Base-by-base conservation (phyloP, 2,113 vertebrate genomes). In the Acanthisitta chloris region DNA sequence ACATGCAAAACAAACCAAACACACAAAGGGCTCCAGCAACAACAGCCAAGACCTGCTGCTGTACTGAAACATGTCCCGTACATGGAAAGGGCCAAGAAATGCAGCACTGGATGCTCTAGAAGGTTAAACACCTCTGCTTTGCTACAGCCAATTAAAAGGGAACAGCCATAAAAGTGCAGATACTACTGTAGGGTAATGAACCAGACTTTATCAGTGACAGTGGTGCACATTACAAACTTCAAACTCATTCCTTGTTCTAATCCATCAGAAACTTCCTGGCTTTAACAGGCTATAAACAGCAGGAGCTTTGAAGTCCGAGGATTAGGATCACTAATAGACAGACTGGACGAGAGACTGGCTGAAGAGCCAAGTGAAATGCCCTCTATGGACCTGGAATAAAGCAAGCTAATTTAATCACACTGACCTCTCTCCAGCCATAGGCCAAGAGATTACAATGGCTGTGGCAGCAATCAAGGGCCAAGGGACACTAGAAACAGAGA, bases 261-360 rank as follows among this genome's bases (percentile, higher is more conserved):
- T 97, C 98, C 98, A 98, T 98, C 98, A 98, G 98, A 98, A 99
- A 98, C 98, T 98, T 98, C 98, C 98, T 98, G 98, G 94, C 97
- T 97, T 98, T 98, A 98, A 98, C 98, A 97, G 98, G 98, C 98
- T 98, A 98, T 98, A 99, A 99, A 99, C 98, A 98, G 98, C 94
- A 98, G 94, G 95, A 88, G 97, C 98, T 98, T 98, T 98, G 97
- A 98, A 98, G 98, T 98, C 91, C 52, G 18, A 86, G 97, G 98
- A 98, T 98, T 98, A 98, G 97, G 95, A 95, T 97, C 97, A 90
- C 83, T 97, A 97, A 97, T 93, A 98, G 97, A 97, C 92, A 90
- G 96, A 89, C 95, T 65, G 92, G 97, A 98, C 5, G 15, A 97
- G 96, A 97, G 96, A 94, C 95, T 84, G 95, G 96, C 95, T 96